phyloP scores from a whole-genome alignment of 2,888 invertebrate genomes.

The Caenorhabditis panamensis region DNA sequence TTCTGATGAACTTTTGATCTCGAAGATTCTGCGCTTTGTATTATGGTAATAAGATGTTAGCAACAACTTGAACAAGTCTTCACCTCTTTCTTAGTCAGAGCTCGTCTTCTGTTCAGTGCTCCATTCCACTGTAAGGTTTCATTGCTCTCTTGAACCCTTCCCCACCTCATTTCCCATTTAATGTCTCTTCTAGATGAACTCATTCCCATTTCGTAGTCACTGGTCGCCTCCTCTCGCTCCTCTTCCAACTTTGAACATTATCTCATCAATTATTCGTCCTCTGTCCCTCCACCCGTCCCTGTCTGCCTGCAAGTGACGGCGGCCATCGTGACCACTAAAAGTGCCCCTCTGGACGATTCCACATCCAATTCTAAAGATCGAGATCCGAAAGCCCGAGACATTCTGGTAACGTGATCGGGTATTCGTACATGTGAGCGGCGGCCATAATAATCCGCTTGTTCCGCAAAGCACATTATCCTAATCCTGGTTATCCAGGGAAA shows the following conservation, averaged over 20 bases:
- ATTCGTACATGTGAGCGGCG: not conserved
- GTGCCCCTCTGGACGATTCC: slow-evolving; percentile 13
- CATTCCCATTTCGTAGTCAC: slow-evolving; percentile 23
- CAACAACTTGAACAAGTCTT: too few species aligned
- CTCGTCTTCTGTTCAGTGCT: too few species aligned
- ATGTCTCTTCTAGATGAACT: not conserved
- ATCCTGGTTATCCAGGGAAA: too few species aligned
- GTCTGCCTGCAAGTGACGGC: slow-evolving; percentile 42
- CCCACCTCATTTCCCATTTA: too few species aligned
- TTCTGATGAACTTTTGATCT: too few species aligned
- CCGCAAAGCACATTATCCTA: not conserved
- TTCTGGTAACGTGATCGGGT: not conserved
- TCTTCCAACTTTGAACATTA: slow-evolving; percentile 47
- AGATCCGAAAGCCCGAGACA: not conserved
- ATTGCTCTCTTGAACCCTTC: too few species aligned
- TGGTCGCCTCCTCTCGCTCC: slow-evolving; percentile 7
- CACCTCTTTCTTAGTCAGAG: too few species aligned
- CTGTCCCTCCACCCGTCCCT: not conserved
- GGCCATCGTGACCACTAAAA: slow-evolving; percentile 38
- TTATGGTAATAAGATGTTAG: too few species aligned
- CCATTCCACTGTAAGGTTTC: too few species aligned
- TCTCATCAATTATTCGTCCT: slow-evolving; percentile 50
- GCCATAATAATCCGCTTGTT: not conserved
- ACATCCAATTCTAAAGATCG: slow-evolving; percentile 22
- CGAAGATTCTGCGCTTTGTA: too few species aligned